A percentile compares a stretch with the other conserved stretches of the same genome.
phyloP scores from a whole-genome alignment of 2,888 invertebrate genomes.

The Beris chalybata region DNA sequence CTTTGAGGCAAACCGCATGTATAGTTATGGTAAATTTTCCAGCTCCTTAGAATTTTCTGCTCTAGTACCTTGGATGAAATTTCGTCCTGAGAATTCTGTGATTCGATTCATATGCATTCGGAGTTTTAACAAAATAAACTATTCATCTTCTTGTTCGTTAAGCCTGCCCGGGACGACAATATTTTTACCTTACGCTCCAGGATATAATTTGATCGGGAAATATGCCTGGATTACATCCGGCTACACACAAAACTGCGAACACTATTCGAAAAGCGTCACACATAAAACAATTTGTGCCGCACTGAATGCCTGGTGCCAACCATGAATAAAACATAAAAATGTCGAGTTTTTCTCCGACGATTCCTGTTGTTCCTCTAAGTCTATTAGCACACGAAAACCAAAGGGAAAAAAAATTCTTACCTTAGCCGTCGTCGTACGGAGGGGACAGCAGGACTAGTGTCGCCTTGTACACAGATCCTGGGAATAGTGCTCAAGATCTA shows the following conservation, averaged over 20 bases:
- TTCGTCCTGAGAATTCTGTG: slow-evolving; percentile 1
- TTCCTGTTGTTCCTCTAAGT: neutral
- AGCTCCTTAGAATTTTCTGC: neutral
- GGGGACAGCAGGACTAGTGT: too few relatives aligned
- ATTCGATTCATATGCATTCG: neutral
- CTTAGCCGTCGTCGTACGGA: too few relatives aligned
- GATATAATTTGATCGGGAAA: slow-evolving; percentile 37
- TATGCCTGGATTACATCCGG: slow-evolving; percentile 35
- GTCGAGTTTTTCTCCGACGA: slow-evolving; percentile 4
- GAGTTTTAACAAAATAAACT: slow-evolving; percentile 29
- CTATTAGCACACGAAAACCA: neutral
- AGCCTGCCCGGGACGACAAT: slow-evolving; percentile 29
- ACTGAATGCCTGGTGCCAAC: slow-evolving; percentile 32
- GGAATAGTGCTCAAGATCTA: too few relatives aligned
- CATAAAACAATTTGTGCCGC: slow-evolving; percentile 36
- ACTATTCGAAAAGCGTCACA: slow-evolving; percentile 15
- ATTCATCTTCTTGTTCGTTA: slow-evolving; percentile 32
- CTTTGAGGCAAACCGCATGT: too few relatives aligned
- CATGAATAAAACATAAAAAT: slow-evolving; percentile 36
- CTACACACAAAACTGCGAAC: slow-evolving; percentile 28
- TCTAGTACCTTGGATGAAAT: slow-evolving; percentile 12
- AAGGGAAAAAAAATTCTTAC: too few relatives aligned
- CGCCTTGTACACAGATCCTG: too few relatives aligned
- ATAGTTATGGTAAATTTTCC: too few relatives aligned
- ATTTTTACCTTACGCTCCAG: slow-evolving; percentile 30